Base-by-base conservation (phyloP, 1,140 invertebrate species). In the Drosophila ogumai region DNA sequence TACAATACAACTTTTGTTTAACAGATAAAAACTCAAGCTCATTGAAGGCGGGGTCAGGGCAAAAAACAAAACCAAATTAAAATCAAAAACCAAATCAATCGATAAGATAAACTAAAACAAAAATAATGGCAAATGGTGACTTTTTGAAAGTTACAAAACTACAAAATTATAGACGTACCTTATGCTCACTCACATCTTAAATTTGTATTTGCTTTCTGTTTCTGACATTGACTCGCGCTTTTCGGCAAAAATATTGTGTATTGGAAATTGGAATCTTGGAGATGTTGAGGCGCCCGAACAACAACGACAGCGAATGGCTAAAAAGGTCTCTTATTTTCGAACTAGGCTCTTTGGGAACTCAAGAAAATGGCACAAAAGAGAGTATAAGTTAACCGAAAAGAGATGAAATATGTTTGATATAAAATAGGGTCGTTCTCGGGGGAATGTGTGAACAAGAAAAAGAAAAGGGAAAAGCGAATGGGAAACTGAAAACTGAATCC, bases 121-220 rank as follows among this genome's bases (percentile, higher is more conserved):
- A 55, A 46, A 57, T 28, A 73, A 74, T 79, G 60, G 60, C 58
- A 79, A 65, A 66, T 44, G 77, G 56, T 77, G 46, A 41, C 44
- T 74, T 78, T 74, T 52, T 44, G 54, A 65, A 74, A 67, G 61
- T 79, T 67, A 79, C 59, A 77, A 76, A 76, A 79, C 67, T 79
- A 79, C 68, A 57, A 79, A 73, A 67, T 74, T 81, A 67, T 57
- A 75, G 75, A 87, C 91, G 82, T 92, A 92, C 91, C 91, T 92
- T 92, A 92, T 92, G 91, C 91, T 92, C 91, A 92, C 91, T 74
- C 84, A 86, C 84, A 86, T 90, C 86, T 75, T 78, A 87, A 78
- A 87, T 90, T 90, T 87, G 80, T 80, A 87, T 86, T 55, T 79
- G 81, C 78, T 87, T 87, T 88, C 86, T 90, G 85, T 90, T 81